Percentiles rank a stretch among this genome's conserved stretches.
These are phyloP conservation scores for Salvelinus alpinus DNA, from an alignment of 2,113 vertebrate genomes.

Conservation along the genomic window DNA sequence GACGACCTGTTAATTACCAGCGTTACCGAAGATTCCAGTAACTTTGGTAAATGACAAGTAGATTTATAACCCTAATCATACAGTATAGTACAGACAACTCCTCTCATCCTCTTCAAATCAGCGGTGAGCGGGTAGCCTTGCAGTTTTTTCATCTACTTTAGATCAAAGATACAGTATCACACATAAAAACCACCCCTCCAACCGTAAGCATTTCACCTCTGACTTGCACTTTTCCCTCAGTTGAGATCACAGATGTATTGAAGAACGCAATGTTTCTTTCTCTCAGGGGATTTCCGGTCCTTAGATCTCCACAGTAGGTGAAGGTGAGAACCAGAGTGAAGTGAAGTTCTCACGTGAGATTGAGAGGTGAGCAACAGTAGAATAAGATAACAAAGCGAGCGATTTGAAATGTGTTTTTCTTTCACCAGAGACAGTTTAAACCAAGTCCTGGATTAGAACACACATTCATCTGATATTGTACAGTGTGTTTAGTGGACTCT, in stretches of 20 bases:
- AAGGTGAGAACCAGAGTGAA: slow-evolving; percentile 33
- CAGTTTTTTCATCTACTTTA: slow-evolving; percentile 11
- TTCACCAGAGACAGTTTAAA: too few relatives aligned
- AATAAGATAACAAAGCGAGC: too few relatives aligned
- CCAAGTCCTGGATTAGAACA: too few relatives aligned
- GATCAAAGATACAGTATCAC: slow-evolving; percentile 18
- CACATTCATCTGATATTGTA: too few relatives aligned
- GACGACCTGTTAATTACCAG: too few relatives aligned
- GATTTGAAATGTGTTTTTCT: too few relatives aligned
- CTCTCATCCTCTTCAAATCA: slow-evolving; percentile 15
- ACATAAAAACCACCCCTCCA: too few relatives aligned
- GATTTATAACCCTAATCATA: too few relatives aligned
- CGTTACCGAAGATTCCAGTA: too few relatives aligned
- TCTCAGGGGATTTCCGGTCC: slow-evolving; percentile 20
- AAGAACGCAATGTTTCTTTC: slow-evolving; percentile 23
- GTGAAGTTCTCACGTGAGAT: neutral
- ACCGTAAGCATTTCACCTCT: slow-evolving; percentile 24
- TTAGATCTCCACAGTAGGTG: slow-evolving; percentile 37
- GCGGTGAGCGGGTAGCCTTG: slow-evolving; percentile 33
- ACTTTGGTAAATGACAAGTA: too few relatives aligned
- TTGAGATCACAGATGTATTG: slow-evolving; percentile 47
- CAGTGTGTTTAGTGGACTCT: too few relatives aligned
- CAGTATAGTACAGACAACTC: slow-evolving; percentile 21
- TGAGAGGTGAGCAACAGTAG: too few relatives aligned
- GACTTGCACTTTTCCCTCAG: slow-evolving; percentile 37